These are phyloP conservation scores for Bhutanitis thaidina DNA, from an alignment of 2,888 invertebrate genomes.

Conservation along the genomic window DNA sequence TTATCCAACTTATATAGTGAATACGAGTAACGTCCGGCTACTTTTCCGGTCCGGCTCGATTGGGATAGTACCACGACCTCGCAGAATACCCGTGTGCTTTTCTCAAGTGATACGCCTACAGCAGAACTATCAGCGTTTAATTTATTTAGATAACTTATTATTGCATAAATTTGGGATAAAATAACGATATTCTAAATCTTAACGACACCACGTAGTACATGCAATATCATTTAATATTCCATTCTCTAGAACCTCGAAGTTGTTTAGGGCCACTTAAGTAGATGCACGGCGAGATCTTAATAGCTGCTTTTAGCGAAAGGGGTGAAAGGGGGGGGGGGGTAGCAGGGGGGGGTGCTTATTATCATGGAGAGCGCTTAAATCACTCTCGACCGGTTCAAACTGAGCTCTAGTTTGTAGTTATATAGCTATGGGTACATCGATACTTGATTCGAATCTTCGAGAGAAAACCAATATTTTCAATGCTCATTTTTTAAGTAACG, in stretches of 20 bases:
- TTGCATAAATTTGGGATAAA: background rate
- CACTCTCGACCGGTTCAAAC: slow-evolving; percentile 2
- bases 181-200: background rate
- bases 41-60: too few species aligned
- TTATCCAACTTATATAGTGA: too few species aligned
- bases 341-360: slow-evolving; percentile 1
- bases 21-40: too few species aligned
- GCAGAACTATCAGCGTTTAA: too few species aligned
- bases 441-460: too few species aligned
- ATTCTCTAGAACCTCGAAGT: slow-evolving; percentile 12
- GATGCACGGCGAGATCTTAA: slow-evolving; percentile 18
- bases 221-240: slow-evolving; percentile 15
- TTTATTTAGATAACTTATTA: too few species aligned
- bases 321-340: background rate
- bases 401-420: background rate
- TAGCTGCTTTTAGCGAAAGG: slow-evolving; percentile 19
- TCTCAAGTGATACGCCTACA: too few species aligned
- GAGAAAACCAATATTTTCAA: too few species aligned
- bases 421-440: background rate
- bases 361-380: slow-evolving; percentile 7
- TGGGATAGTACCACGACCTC: too few species aligned
- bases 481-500: too few species aligned
- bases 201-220: background rate
- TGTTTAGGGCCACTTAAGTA: slow-evolving; percentile 19
- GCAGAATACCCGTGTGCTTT: too few species aligned